phyloP scores from a whole-genome alignment of 1,140 invertebrate species.

The Bombus cullumanus region DNA sequence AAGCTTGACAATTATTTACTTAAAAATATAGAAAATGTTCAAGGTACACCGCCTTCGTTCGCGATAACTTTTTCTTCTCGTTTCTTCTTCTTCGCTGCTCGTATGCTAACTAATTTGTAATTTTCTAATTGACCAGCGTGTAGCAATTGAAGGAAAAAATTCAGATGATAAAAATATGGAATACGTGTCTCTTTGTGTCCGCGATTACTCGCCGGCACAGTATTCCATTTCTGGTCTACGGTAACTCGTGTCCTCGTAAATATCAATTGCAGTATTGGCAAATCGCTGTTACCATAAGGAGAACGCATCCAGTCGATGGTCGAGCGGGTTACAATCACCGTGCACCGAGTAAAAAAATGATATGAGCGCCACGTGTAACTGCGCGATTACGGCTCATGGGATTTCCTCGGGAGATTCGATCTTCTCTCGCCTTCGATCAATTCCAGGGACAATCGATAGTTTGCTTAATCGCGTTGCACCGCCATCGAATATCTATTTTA shows the following conservation, averaged over 20 bases:
- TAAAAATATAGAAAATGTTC: too few species aligned
- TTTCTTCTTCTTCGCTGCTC: not conserved
- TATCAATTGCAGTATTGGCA: conserved; percentile 21
- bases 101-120: not conserved
- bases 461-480: conserved; percentile 37
- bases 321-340: conserved; percentile 34
- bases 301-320: conserved; percentile 42
- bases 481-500: conserved; percentile 15
- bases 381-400: conserved; percentile 39
- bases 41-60: not conserved
- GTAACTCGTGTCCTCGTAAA: conserved; percentile 29
- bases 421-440: conserved; percentile 34
- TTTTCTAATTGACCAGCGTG: not conserved
- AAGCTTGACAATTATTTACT: too few species aligned
- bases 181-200: too few species aligned
- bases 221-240: not conserved
- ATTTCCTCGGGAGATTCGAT: conserved; percentile 63
- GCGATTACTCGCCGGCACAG: not conserved
- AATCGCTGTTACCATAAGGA: conserved; percentile 41
- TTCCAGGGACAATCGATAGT: conserved; percentile 68
- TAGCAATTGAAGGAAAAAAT: not conserved
- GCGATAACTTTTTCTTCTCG: not conserved
- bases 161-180: not conserved
- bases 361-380: not conserved
- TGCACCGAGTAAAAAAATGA: not conserved